These are phyloP conservation scores for Cataglyphis livida DNA, from an alignment of 2,888 invertebrate species.

Conservation along the genomic window DNA sequence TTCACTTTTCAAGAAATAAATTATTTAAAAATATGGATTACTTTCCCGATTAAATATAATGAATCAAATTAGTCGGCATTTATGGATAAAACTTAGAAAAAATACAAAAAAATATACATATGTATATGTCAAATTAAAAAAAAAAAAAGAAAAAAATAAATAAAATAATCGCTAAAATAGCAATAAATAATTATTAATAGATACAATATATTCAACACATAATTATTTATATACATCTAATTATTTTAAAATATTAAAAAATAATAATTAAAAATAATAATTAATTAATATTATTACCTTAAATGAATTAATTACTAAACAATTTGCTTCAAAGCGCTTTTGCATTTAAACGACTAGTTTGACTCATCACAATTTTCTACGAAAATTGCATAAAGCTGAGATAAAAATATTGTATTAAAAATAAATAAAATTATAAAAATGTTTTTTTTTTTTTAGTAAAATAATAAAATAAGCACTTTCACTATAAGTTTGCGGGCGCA, in stretches of 20 bases:
- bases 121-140: background rate
- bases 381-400: background rate
- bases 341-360: background rate
- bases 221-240: background rate
- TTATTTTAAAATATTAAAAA: background rate
- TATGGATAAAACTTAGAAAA: background rate
- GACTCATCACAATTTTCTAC: background rate
- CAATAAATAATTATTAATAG: background rate
- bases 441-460: background rate
- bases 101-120: background rate
- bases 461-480: background rate
- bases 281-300: background rate
- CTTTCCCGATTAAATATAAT: background rate
- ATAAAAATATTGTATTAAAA: background rate
- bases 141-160: background rate
- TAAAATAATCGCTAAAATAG: too few species aligned
- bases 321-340: background rate
- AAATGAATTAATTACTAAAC: background rate
- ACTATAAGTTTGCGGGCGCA: background rate
- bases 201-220: background rate
- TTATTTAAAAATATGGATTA: constrained; percentile 6
- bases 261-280: background rate
- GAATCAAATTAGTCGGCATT: constrained; percentile 15
- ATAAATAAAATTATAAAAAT: too few species aligned
- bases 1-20: background rate